These are phyloP conservation scores for Mustela lutreola DNA, from an alignment of 2,113 vertebrate species.

Conservation along the genomic window DNA sequence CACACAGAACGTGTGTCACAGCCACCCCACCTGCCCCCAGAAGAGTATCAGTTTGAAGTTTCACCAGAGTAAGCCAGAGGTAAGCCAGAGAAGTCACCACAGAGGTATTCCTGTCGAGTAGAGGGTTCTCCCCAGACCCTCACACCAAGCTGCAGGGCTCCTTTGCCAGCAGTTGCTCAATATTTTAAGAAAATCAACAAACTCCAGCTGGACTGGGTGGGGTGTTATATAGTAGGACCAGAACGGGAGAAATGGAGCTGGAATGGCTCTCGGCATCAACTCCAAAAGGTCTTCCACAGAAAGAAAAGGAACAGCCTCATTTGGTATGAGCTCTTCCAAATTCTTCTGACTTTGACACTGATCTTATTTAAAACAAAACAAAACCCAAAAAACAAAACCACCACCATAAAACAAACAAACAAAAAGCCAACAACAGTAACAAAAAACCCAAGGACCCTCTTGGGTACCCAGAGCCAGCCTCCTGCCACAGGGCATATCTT, in stretches of 20 bases:
- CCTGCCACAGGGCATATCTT: slow-evolving; percentile 18
- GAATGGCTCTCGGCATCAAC: slow-evolving; percentile 53
- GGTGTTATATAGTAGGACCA: not conserved
- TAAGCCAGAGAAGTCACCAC: slow-evolving; percentile 44
- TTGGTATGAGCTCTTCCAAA: not conserved
- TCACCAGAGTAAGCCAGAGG: not conserved
- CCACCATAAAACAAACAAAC: not conserved
- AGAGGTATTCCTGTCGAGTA: slow-evolving; percentile 63
- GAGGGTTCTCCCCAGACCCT: not conserved
- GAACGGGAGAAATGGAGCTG: slow-evolving; percentile 70
- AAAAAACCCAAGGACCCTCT: not conserved
- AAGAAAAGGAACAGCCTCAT: slow-evolving; percentile 24
- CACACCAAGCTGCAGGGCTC: not conserved
- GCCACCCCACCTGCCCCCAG: slow-evolving; percentile 54
- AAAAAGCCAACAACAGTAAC: not conserved
- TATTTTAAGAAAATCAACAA: not conserved
- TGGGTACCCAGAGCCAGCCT: slow-evolving; percentile 49
- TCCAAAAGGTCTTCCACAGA: slow-evolving; percentile 39
- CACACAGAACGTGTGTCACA: not conserved
- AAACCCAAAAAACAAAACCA: not conserved
- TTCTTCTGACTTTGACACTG: slow-evolving; percentile 54
- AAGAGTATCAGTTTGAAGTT: not conserved
- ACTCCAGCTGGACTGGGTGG: slow-evolving; percentile 40
- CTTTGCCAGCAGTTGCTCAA: not conserved
- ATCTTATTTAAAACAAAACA: not conserved